Conservation (phyloP, 2,797 vertebrate species). For the Hydrophis major region DNA sequence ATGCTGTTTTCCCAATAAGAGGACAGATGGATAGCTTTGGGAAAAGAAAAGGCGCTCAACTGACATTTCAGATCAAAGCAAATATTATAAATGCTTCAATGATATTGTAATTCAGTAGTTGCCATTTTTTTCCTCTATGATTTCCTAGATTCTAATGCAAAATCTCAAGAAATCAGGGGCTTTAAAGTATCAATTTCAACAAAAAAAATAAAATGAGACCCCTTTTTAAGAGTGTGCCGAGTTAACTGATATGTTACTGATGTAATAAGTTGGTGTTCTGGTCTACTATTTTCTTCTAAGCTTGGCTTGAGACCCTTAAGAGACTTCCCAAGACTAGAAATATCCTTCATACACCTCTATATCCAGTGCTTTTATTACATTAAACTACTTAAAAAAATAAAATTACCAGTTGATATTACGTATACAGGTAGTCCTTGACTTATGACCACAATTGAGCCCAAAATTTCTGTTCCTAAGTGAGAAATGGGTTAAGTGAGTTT, state of each 20-base stretch:
- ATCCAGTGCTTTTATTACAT: background rate
- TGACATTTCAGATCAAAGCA: background rate
- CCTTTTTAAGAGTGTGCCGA: background rate
- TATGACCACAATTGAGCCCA: too few species aligned
- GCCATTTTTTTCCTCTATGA: background rate
- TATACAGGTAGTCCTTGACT: too few species aligned
- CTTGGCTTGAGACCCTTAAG: background rate
- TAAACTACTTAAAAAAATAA: background rate
- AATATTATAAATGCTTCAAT: slow-evolving; percentile 25
- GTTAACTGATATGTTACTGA: background rate
- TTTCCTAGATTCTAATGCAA: background rate
- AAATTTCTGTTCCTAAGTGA: too few species aligned
- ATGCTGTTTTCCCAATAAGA: background rate
- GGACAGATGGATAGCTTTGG: background rate
- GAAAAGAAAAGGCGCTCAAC: background rate
- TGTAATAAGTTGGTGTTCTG: background rate
- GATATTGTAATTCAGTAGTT: slow-evolving; percentile 5
- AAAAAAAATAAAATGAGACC: background rate
- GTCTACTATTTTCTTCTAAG: slow-evolving; percentile 10
- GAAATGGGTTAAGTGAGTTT: too few species aligned
- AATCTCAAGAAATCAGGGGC: background rate
- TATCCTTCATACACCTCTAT: background rate
- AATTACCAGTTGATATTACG: background rate
- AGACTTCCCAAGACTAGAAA: background rate
- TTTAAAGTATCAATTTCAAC: background rate